Base-by-base conservation (phyloP, 1,140 invertebrate species). In the Lepidotrigona ventralis region DNA sequence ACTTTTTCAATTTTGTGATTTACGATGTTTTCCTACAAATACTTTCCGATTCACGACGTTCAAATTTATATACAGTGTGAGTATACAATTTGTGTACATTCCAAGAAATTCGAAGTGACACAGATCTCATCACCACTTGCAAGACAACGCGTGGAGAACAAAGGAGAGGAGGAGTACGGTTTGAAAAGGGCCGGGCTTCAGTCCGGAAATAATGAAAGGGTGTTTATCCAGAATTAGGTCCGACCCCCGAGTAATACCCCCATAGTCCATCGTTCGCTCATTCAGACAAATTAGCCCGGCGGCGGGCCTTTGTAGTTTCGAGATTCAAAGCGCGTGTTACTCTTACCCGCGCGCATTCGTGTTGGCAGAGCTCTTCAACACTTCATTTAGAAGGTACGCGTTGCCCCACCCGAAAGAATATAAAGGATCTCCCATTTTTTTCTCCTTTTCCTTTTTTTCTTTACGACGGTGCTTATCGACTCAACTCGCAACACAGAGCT, bases 281-380 rank as follows among this genome's bases (percentile, higher is more conserved):
- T 94, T 94, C 93, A 93, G 92, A 94, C 93, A 94, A 94, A 94
- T 94, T 94, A 94, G 93, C 91, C 93, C 90, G 89, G 89, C 92
- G 92, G 93, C 92, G 88, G 88, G 85, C 91, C 92, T 93, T 93
- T 93, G 92, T 93, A 93, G 91, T 93, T 91, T 89, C 78, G 81
- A 87, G 88, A 93, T 92, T 93, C 92, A 93, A 93, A 93, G 92
- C 92, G 89, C 90, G 90, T 93, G 92, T 93, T 93, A 93, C 93
- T 92, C 91, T 92, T 87, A 87, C 78, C 83, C 84, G 84, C 84
- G 85, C 87, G 88, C 89, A 93, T 93, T 91, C 91, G 88, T 93
- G 92, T 93, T 93, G 91, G 92, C 93, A 93, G 89, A 93, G 92
- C 92, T 93, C 92, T 94, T 93, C 92, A 93, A 93, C 92, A 93